Conservation (phyloP, 2,797 vertebrate species). For the Cygnus olor region DNA sequence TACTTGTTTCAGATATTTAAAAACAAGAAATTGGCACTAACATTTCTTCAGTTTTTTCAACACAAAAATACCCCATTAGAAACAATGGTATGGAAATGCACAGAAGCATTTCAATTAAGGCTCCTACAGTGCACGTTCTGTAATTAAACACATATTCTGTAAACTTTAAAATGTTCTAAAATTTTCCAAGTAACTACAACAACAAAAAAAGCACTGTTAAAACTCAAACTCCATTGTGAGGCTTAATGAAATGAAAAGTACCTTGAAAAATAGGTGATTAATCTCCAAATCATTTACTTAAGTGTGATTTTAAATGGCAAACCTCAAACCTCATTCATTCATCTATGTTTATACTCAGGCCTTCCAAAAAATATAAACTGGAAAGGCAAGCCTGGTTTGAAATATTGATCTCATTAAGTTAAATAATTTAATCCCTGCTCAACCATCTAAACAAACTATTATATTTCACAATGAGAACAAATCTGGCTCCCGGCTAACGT, state of each 20-base stretch:
- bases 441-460: background rate
- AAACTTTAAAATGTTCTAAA: background rate
- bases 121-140: conserved; percentile 27
- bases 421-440: background rate
- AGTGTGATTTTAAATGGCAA: background rate
- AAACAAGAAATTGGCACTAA: conserved; percentile 50
- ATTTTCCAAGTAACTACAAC: background rate
- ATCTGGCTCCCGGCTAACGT: background rate
- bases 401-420: background rate
- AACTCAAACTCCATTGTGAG: background rate
- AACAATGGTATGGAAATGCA: background rate
- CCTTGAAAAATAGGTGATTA: background rate
- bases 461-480: background rate
- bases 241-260: background rate
- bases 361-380: background rate
- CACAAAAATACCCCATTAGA: conserved; percentile 7
- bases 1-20: conserved; percentile 14
- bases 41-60: background rate
- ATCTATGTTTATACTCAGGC: background rate
- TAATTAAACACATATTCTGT: background rate
- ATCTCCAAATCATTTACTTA: background rate
- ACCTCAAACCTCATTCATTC: background rate
- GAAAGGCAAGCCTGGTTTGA: conserved; percentile 8
- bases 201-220: background rate
- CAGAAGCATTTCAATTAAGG: conserved; percentile 53